Evolutionary conservation across 1,140 invertebrate genomes (phyloP), one percentile per base, ranked within the genome.

Genomic region (Apis dorsata): DNA sequence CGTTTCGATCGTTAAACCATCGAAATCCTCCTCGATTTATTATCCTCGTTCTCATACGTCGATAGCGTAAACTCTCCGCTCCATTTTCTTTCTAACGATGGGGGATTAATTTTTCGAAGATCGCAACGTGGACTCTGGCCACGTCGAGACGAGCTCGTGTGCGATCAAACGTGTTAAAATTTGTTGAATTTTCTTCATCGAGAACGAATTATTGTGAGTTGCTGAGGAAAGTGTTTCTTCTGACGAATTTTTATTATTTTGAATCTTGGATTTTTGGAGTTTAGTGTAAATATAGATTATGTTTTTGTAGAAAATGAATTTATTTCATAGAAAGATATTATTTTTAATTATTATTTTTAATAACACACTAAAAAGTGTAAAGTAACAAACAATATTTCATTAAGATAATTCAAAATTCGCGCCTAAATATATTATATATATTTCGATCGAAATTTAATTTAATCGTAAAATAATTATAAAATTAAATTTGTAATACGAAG

Each of bases 1-100:
- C 76, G 83, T 55, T 44, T 44, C 34, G 87, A 90, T 89, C 87
- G 88, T 89, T 88, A 88, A 89, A 81, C 84, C 80, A 84, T 79
- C 70, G 87, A 78, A 84, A 89, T 81, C 79, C 83, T 57, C 55
- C 53, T 65, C 63, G 81, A 89, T 90, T 90, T 90, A 90, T 90
- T 88, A 88, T 87, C 79, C 65, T 12, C 44, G 57, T 44, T 57
- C 73, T 85, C 79, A 72, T 81, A 44, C 83, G 79, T 60, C 79
- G 55, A 83, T 76, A 57, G 24, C 69, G 80, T 85, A 86, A 88
- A 89, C 80, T 88, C 83, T 44, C 51, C 81, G 53, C 21, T 59
- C 55, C 75, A 12, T 62, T 75, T 63, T 71, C 63, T 34, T 57
- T 62, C 57, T 9, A 5, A 49, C 63, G 72, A 59, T 63, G 62